Base-by-base conservation (phyloP, 2,113 vertebrate species). In the Colinus virginianus region DNA sequence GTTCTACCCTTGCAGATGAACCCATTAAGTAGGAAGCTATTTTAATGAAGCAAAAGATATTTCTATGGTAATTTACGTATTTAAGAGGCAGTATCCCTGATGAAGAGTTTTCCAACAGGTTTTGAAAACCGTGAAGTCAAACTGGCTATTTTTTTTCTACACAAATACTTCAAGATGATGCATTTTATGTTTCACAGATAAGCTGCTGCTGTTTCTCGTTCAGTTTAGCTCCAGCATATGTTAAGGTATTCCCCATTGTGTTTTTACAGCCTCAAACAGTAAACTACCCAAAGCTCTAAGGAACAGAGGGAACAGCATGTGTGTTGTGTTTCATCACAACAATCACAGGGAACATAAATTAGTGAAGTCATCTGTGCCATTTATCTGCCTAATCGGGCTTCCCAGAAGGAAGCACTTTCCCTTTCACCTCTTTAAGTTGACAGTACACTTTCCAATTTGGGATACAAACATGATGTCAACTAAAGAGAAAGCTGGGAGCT, bases 211-310 rank as follows among this genome's bases (percentile, higher is more conserved):
- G 80, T 97, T 91, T 89, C 96, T 97, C 90, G 95, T 86, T 96
- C 94, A 46, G 56, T 93, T 95, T 80, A 79, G 79, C 93, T 95
- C 72, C 93, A 88, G 91, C 97, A 97, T 96, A 96, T 96, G 96
- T 83, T 97, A 66, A 97, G 96, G 84, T 95, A 97, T 96, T 98
- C 97, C 97, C 97, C 82, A 62, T 53, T 34, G 91, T 75, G 87
- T 74, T 92, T 97, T 97, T 94, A 96, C 96, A 95, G 30, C 72
- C 92, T 92, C 88, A 95, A 97, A 97, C 90, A 96, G 84, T 88
- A 93, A 98, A 97, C 92, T 95, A 79, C 92, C 95, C 93, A 96
- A 96, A 97, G 93, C 97, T 97, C 97, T 13, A 36, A 96, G 93
- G 96, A 94, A 82, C 64, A 78, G 51, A 95, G 95, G 34, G 78